Base-by-base conservation (phyloP, 2,797 vertebrate species). In the Neopelma chrysocephalum region DNA sequence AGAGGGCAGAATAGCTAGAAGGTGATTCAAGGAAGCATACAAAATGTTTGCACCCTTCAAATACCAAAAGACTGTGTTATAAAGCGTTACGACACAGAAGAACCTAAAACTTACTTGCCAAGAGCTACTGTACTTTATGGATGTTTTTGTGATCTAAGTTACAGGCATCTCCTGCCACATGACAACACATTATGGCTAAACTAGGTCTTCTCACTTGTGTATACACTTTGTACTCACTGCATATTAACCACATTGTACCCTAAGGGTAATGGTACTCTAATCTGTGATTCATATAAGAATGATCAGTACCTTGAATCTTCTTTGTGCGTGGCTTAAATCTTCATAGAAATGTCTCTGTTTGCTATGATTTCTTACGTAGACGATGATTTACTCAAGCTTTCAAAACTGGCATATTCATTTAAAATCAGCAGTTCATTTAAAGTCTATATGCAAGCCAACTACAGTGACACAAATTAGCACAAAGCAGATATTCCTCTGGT, bases 401-500 rank as follows among this genome's bases (percentile, higher is more conserved):
- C 62, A 48, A 80, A 95, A 89, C n/a, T 66, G 64, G 70, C 48
- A 65, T 75, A 70, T 56, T 80, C 17, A 53, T 82, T 96, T 96
- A 85, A 95, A 87, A 89, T 51, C 56, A 85, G 38, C 29, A 71
- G 48, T 82, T 92, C 29, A 48, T 89, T 94, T 76, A 56, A 87
- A 89, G 64, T 54, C 87, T 77, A 21, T 75, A 26, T 68, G 79
- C 34, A 80, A 77, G 78, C 12, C 51, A 94, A 81, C 34, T 87
- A 54, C 87, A 71, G 36, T 78, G 78, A 87, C 84, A 87, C 23
- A 85, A 95, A 95, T 93, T 85, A 92, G 82, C 87, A 85, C 75
- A 91, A 89, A 92, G 82, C 82, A 96, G 75, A 77, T 91, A 89
- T 32, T 91, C 50, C 42, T 93, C 68, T 91, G 64, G 91, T 91